Evolutionary conservation across 2,888 invertebrate genomes (phyloP), one percentile per base, ranked within the genome.

Genomic region (Icerya purchasi): DNA sequence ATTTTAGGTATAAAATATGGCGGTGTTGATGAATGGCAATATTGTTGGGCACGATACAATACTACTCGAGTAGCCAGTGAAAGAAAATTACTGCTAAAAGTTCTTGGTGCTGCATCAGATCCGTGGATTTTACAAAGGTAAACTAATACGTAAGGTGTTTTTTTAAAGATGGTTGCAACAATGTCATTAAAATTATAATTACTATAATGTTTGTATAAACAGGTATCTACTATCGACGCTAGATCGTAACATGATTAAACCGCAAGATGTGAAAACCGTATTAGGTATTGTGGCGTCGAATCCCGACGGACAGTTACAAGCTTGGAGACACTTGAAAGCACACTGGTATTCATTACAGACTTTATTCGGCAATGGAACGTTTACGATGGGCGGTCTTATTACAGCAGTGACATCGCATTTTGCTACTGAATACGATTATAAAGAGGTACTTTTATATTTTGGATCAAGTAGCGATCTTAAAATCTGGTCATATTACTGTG

Each of bases 121-220:
- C 83, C 85, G 25, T 89, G 89, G 88, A 75, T 89, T 22, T 75
- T 88, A 50, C 83, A 84, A 69, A 79, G 84, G 79, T 85, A 69
- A 66, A 63, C 54, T 50, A 22, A 10, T 8, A n/a, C n/a, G n/a
- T n/a, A n/a, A 8, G 5, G 8, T n/a, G 22, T 54, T 22, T 54
- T n/a, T n/a, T n/a, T n/a, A n/a, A n/a, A n/a, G n/a, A n/a, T n/a
- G n/a, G n/a, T 18, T 3, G n/a, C 5, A 5, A 3, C 21, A 18
- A 14, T 14, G 50, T 50, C 50, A 14, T 50, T 50, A 14, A 50
- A n/a, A 50, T 50, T 50, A 10, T 50, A n/a, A n/a, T n/a, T n/a
- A n/a, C n/a, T n/a, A 18, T n/a, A n/a, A n/a, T n/a, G n/a, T n/a
- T n/a, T n/a, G n/a, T n/a, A n/a, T n/a, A n/a, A n/a, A n/a, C 70